Base-by-base conservation (phyloP, 2,797 vertebrate species). In the Takifugu ocellatus region DNA sequence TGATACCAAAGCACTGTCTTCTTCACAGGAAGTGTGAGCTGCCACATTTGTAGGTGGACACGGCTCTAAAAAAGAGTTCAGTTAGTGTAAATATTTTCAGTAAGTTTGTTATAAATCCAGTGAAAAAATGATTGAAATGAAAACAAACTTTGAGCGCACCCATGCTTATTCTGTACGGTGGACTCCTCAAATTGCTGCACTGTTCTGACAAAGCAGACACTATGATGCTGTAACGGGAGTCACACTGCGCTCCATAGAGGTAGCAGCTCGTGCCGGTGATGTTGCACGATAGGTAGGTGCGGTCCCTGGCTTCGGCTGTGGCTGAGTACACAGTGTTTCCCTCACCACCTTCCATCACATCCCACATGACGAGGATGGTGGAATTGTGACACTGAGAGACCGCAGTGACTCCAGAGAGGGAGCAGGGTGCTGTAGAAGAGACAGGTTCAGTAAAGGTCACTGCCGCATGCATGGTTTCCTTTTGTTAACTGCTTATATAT, bases 101-200 rank as follows among this genome's bases (percentile, higher is more conserved):
- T 1, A 17, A 7, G 44, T 5, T 21, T 17, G 2, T 21, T 46
- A 1, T 6, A 46, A 21, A 21, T n/a, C 44, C n/a, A 17, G 16
- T 21, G 16, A 21, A 9, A 9, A 5, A n/a, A 21, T 8, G 44
- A 21, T 21, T 21, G 21, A 21, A 50, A 27, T 36, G 3, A 9
- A 2, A 3, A 2, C 2, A 2, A 43, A 2, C 7, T 39, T 27
- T 49, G 6, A 2, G 31, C 8, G 5, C 76, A 88, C 90, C 89
- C 75, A 87, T 91, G 78, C 60, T 85, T 5, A 91, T 70, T 61
- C 42, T 88, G 78, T 82, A 75, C 2, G 88, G 82, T 0, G 86
- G 84, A 33, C 88, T 91, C 54, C 86, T 87, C 56, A 84, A 56
- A 25, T 71, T 59, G 69, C 59, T 87, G 81, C 90, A 90, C 12